Evolutionary conservation across 2,888 invertebrate genomes (phyloP), one percentile per base, ranked within the genome.

Genomic region (Ypsolopha scabrella): DNA sequence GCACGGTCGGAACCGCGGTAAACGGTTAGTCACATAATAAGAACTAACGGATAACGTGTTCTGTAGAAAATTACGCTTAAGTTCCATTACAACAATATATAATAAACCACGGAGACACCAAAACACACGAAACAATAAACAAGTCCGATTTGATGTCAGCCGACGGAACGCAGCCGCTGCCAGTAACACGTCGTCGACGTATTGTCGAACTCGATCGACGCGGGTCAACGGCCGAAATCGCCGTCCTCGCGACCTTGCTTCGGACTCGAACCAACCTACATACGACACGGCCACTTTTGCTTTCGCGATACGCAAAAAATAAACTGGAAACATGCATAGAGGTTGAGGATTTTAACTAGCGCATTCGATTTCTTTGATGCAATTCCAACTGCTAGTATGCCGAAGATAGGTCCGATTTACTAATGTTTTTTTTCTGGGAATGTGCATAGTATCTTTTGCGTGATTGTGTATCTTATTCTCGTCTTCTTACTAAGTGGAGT

Each of bases 211-310:
- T 35, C 43, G 14, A 14, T 8, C 39, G 39, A 9, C 34, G 49
- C 39, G 76, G 83, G 80, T 82, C 77, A 74, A 75, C 72, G 87
- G 68, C 87, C 87, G 79, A 70, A 80, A 75, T 80, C 77, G 83
- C 81, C 85, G 75, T 80, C 80, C 74, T 75, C 79, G 78, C 82
- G 87, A 85, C 87, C 83, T 79, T 83, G 87, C 79, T 68, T 57
- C 75, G 72, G n/a, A 45, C 56, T 70, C 72, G 65, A 74, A 69
- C 78, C 85, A 81, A 83, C 83, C 85, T 83, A 83, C 85, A 82
- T 82, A 80, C 80, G 74, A 60, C 64, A 55, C 73, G 71, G 65
- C 77, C 78, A 85, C 85, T 85, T 81, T 86, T 86, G 78, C 85
- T 86, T 85, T 85, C 85, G 80, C 68, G 72, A 74, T 77, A 74